A percentile compares a stretch with the other conserved stretches of the same genome.
These are phyloP conservation scores for Montipora sp. DNA, from an alignment of 64 coral and sea anemone genomes.

Conservation along the genomic window DNA sequence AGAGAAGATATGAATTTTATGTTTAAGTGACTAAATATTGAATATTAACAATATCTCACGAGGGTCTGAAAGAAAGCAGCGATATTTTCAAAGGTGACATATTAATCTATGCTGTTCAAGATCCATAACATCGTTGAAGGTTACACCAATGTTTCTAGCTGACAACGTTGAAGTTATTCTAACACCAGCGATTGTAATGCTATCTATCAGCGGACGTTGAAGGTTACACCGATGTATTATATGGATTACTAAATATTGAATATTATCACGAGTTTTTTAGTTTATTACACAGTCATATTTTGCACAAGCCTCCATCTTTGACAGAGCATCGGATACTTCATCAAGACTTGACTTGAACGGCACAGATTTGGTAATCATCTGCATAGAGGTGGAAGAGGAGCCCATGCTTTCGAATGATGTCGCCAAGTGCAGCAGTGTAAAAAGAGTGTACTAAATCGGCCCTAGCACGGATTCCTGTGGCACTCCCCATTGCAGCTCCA, in stretches of 20 bases:
- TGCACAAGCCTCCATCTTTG: slow-evolving; percentile 57
- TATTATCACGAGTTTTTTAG: slow-evolving; percentile 69
- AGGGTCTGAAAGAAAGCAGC: too few species aligned
- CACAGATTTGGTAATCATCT: slow-evolving; percentile 64
- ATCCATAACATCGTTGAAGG: too few species aligned
- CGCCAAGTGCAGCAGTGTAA: slow-evolving; percentile 36
- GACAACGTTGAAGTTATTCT: too few species aligned
- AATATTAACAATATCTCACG: too few species aligned
- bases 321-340: slow-evolving; percentile 23
- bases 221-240: too few species aligned
- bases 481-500: not conserved
- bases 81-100: too few species aligned
- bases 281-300: slow-evolving; percentile 65
- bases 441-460: slow-evolving; percentile 19
- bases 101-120: too few species aligned
- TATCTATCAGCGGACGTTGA: slow-evolving; percentile 35
- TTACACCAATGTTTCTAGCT: too few species aligned
- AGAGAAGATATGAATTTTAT: too few species aligned
- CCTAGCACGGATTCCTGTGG: slow-evolving; percentile 26
- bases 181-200: slow-evolving; percentile 15
- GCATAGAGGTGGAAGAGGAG: slow-evolving; percentile 46
- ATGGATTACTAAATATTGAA: too few species aligned
- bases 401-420: slow-evolving; percentile 14
- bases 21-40: too few species aligned
- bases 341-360: slow-evolving; percentile 50